Conservation (phyloP, 1,140 invertebrate genomes). For the Drosophila eugracilis region DNA sequence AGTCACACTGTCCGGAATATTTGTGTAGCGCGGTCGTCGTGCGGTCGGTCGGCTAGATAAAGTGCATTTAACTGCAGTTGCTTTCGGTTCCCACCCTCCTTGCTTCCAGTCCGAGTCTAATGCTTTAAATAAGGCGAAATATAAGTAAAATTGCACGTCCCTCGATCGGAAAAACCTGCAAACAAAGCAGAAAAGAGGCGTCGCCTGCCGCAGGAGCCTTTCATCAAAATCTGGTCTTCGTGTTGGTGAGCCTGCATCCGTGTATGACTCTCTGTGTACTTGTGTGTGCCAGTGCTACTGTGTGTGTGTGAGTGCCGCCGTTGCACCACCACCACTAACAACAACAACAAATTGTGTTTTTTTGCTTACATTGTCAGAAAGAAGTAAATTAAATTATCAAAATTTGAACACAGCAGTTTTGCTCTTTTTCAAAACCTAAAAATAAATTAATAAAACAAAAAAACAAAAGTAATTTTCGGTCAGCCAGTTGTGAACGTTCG, state of each 20-base stretch:
- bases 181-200: slow-evolving; percentile 43
- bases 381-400: slow-evolving; percentile 34
- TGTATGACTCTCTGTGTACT: too few relatives aligned
- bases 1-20: slow-evolving; percentile 31
- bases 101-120: slow-evolving; percentile 1
- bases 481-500: slow-evolving; percentile 34
- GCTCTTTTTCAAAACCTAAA: slow-evolving; percentile 14
- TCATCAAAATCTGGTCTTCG: slow-evolving; percentile 70
- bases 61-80: slow-evolving; percentile 70
- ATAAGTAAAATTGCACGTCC: slow-evolving; percentile 11
- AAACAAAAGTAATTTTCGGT: slow-evolving; percentile 41
- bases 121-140: neutral
- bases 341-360: slow-evolving; percentile 37
- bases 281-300: too few relatives aligned
- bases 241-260: slow-evolving; percentile 39
- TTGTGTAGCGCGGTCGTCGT: slow-evolving; percentile 48
- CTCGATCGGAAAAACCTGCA: neutral
- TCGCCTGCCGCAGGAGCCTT: slow-evolving; percentile 65
- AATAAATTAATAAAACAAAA: slow-evolving; percentile 9
- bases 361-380: slow-evolving; percentile 73
- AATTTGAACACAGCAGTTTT: slow-evolving; percentile 61
- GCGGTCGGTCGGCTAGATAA: slow-evolving; percentile 50
- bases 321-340: slow-evolving; percentile 26
- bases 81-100: slow-evolving; percentile 25
- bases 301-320: slow-evolving; percentile 41